These are phyloP conservation scores for Uria aalge DNA, from an alignment of 2,113 vertebrate genomes.

Conservation along the genomic window DNA sequence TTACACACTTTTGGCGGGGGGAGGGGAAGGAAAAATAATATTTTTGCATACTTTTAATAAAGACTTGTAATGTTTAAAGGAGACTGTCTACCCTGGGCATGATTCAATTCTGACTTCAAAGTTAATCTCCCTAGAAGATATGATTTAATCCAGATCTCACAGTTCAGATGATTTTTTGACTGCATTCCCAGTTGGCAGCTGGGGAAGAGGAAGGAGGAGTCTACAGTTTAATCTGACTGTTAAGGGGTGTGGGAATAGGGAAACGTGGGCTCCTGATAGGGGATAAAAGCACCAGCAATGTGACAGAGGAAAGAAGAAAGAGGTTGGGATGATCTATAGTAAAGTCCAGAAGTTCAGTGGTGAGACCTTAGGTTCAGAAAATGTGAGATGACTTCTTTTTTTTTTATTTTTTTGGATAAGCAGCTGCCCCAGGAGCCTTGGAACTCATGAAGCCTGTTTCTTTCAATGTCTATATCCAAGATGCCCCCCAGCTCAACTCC, in stretches of 20 bases:
- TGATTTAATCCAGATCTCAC: background rate
- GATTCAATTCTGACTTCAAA: background rate
- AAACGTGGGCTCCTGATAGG: background rate
- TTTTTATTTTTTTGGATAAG: background rate
- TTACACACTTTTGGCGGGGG: background rate
- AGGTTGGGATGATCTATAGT: background rate
- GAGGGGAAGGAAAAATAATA: background rate
- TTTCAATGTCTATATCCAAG: background rate
- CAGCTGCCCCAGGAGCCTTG: background rate
- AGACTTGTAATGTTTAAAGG: background rate
- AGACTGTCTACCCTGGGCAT: background rate
- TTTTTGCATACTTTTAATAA: background rate
- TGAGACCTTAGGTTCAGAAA: background rate
- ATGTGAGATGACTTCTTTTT: background rate
- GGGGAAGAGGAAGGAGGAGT: background rate
- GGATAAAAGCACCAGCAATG: background rate
- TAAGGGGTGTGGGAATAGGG: background rate
- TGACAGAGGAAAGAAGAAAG: background rate
- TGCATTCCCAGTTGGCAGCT: background rate
- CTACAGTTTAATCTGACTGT: background rate
- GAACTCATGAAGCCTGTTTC: background rate
- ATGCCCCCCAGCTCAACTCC: background rate
- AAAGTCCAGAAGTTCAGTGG: background rate
- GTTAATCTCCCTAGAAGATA: background rate
- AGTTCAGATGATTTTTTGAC: background rate